Evolutionary conservation across 1,140 invertebrate species (phyloP).

Genomic region (Ceratoteleas bidentatus): DNA sequence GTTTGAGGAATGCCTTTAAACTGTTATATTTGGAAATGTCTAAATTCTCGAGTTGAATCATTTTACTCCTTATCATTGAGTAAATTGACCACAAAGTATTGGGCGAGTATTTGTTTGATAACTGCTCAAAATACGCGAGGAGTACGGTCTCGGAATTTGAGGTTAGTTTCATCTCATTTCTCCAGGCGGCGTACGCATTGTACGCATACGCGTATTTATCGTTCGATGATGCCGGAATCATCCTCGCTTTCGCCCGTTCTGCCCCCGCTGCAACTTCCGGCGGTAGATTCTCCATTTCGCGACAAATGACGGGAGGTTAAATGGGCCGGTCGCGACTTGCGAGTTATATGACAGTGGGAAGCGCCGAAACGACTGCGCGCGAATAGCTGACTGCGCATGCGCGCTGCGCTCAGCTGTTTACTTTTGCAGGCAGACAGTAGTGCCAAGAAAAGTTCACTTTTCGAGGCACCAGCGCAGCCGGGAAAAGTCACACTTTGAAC

Average conservation of each 20-base stretch:
- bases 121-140: slow-evolving; percentile 21
- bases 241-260: background rate
- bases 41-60: background rate
- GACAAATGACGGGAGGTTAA: background rate
- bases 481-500: too few species aligned
- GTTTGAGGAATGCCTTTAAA: slow-evolving; percentile 20
- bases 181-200: background rate
- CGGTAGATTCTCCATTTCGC: background rate
- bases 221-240: background rate
- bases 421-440: too few species aligned
- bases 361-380: background rate
- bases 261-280: background rate
- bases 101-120: slow-evolving; percentile 24
- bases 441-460: too few species aligned
- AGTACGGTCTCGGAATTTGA: slow-evolving; percentile 15
- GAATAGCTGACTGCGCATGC: too few species aligned
- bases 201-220: background rate
- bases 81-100: slow-evolving; percentile 32
- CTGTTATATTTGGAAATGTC: slow-evolving; percentile 23
- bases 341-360: background rate
- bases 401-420: too few species aligned
- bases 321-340: background rate
- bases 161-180: background rate
- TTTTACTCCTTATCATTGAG: slow-evolving; percentile 20
- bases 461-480: too few species aligned